Base-by-base conservation (phyloP, 1,140 invertebrate genomes). In the Centruroides sculpturatus region DNA sequence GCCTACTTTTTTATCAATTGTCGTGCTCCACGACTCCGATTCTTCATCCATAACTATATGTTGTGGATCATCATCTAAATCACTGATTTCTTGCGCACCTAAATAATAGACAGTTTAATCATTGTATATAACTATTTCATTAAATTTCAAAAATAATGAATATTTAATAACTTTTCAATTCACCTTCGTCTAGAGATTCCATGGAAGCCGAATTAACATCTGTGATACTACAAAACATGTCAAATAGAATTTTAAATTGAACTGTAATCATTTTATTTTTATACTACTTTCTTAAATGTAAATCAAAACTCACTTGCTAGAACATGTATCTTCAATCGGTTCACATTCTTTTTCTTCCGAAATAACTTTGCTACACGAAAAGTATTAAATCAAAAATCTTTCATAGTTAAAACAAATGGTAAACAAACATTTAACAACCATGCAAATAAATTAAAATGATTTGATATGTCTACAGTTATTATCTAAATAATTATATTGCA, bases 1-100 rank as follows among this genome's bases (percentile, higher is more conserved):
- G 23, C 23, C 23, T 65, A 77, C 75, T 67, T 91, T 90, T 67
- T 89, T 89, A 11, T 90, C 87, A 47, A 92, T 87, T 41, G 86
- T 84, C 0, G 87, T 83, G 35, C 86, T 89, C 92, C 92, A 97
- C 0, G 88, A 88, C 71, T 95, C 92, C 0, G 87, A 84, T 71
- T 97, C 92, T 12, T 83, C 81, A 50, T 85, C 82, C 3, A 83
- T 82, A 13, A 95, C 74, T 2, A 86, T 85, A 35, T 93, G 73
- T 36, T 82, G 78, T 1, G 87, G 83, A 71, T 95, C 90, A 3
- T 87, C 82, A 49, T 82, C 74, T 51, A 73, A 60, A 41, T 72
- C 67, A 56, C 64, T 67, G 3, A 66, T 60, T 35, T 74, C 70
- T 59, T 63, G 61, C 12, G 55, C 64, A 47, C 61, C 61, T 62